phyloP scores from a whole-genome alignment of 2,113 vertebrate genomes.

The Oxygymnocypris stewartii region DNA sequence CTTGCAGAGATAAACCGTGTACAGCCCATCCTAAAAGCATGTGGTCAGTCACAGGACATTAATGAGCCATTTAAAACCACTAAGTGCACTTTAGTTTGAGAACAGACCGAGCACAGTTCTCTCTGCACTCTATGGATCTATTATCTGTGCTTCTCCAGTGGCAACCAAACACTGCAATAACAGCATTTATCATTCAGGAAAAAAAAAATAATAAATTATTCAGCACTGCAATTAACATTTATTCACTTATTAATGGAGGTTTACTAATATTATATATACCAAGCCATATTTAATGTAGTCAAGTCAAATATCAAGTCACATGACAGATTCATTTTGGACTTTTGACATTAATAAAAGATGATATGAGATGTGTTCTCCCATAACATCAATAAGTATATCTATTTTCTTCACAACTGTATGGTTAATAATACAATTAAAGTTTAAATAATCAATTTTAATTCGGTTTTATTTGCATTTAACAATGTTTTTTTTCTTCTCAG shows the following conservation, averaged over 20 bases:
- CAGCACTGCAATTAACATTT: not conserved
- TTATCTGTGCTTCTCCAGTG: not conserved
- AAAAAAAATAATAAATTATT: not conserved
- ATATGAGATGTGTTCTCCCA: too few species aligned
- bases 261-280: too few species aligned
- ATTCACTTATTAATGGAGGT: too few species aligned
- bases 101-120: not conserved
- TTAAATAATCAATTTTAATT: too few species aligned
- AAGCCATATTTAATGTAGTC: too few species aligned
- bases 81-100: constrained; percentile 44
- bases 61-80: constrained; percentile 41
- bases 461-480: too few species aligned
- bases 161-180: not conserved
- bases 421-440: too few species aligned
- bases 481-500: not conserved
- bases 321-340: too few species aligned
- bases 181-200: not conserved
- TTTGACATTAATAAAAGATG: too few species aligned
- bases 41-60: constrained; percentile 1
- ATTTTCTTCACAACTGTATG: too few species aligned
- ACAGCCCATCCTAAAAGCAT: constrained; percentile 31
- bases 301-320: too few species aligned
- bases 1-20: not conserved
- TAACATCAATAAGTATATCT: too few species aligned
- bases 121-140: not conserved